phyloP scores from a whole-genome alignment of 2,797 vertebrate species.

The Lepidocolaptes lacrymiger region DNA sequence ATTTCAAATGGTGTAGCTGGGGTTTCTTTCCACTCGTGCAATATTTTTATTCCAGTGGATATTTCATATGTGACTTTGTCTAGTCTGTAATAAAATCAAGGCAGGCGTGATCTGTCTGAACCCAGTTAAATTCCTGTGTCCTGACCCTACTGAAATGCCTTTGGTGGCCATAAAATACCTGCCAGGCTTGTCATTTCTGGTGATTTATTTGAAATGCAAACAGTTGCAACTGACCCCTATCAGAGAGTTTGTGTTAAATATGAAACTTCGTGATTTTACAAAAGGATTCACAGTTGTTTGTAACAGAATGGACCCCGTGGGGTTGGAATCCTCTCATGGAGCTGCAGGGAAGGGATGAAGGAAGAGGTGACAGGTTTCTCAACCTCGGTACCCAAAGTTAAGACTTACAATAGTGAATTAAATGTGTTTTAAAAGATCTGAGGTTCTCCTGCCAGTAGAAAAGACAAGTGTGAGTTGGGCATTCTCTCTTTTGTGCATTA shows the following conservation, averaged over 20 bases:
- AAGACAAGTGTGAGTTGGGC: not conserved
- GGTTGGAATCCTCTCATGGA: not conserved
- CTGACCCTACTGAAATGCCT: not conserved
- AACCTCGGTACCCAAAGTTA: not conserved
- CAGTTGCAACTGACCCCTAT: not conserved
- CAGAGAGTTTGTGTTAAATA: not conserved
- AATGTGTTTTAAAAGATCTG: not conserved
- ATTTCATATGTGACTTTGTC: not conserved
- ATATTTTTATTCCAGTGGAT: not conserved
- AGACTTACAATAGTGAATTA: not conserved
- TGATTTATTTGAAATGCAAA: not conserved
- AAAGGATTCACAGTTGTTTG: not conserved
- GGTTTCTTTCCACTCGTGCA: not conserved
- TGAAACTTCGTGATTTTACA: not conserved
- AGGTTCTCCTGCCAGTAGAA: not conserved
- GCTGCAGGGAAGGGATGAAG: not conserved
- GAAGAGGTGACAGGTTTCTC: not conserved
- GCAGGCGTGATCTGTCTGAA: not conserved
- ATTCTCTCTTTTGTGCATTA: not conserved
- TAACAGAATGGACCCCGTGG: not conserved
- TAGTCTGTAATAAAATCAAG: not conserved
- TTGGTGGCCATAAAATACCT: not conserved
- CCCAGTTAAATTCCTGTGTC: not conserved
- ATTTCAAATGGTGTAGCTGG: not conserved
- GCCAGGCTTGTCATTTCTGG: not conserved